Base-by-base conservation (phyloP, 2,888 invertebrate species). In the Encarsia formosa region DNA sequence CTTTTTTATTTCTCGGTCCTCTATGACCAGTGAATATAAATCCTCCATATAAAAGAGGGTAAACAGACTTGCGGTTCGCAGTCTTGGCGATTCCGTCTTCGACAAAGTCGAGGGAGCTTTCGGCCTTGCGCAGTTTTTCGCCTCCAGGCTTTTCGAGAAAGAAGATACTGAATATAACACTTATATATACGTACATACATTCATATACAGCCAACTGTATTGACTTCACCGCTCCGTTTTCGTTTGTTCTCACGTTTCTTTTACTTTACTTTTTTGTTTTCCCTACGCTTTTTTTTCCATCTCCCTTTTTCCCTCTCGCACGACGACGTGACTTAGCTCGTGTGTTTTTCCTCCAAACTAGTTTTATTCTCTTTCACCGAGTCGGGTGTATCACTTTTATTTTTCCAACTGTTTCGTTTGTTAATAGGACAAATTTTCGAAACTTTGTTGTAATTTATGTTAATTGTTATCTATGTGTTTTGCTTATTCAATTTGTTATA, bases 31-130 rank as follows among this genome's bases (percentile, higher is more conserved):
- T 26, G 40, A 26, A 42, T 42, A 26, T 31, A 20, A 31, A 13
- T 20, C 41, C 29, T 26, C 31, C 16, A 31, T 42, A n/a, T n/a
- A 42, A 42, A 31, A 42, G 31, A 42, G 31, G 20, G 42, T 42
- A 42, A 42, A 42, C 31, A 42, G 42, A 29, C 15, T 6, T n/a
- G 29, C 8, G 39, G 22, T 42, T 22, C 20, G 22, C 31, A 42
- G 42, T 31, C 31, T 42, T 31, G 31, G 42, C 31, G 18, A 42
- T 42, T 42, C 31, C 29, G 31, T n/a, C 5, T 11, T 15, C 31
- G 37, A 37, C 37, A 3, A 18, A n/a, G n/a, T n/a, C n/a, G n/a
- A n/a, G n/a, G n/a, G n/a, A n/a, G n/a, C 37, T 16, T 34, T 34
- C 34, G 29, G 22, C 39, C 18, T 42, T 20, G 42, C 20, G 13